phyloP scores from a whole-genome alignment of 2,113 vertebrate species.

The Seriola quinqueradiata region DNA sequence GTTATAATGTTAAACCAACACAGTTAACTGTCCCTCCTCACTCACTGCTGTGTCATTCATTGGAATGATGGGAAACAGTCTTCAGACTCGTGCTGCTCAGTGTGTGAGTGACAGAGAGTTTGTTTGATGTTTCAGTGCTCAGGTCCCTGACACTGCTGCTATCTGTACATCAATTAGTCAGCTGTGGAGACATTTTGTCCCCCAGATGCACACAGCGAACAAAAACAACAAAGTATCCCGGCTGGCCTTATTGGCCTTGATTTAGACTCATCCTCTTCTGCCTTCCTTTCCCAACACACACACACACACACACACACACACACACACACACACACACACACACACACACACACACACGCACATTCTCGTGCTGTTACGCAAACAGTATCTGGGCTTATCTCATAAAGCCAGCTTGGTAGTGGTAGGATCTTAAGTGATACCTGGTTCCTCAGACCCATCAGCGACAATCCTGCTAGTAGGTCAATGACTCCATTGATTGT shows the following conservation, averaged over 20 bases:
- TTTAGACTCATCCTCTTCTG: conserved; percentile 1
- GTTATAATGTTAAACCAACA: neutral
- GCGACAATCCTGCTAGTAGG: no score
- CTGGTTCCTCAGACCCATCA: no score
- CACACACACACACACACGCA: neutral
- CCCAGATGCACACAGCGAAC: conserved; percentile 56
- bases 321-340: neutral
- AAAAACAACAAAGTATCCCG: conserved; percentile 62
- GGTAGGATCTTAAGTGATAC: neutral
- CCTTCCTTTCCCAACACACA: neutral
- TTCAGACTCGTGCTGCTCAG: neutral
- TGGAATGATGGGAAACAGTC: neutral
- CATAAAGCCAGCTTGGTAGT: neutral
- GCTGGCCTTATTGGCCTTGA: conserved; percentile 71
- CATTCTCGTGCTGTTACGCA: neutral
- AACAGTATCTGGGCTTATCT: neutral
- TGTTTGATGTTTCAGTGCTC: conserved; percentile 24
- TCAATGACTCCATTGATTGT: no score
- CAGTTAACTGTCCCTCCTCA: neutral
- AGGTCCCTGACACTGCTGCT: conserved; percentile 73
- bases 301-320: neutral
- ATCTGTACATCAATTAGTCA: conserved; percentile 66
- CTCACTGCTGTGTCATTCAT: neutral
- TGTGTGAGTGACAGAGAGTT: neutral
- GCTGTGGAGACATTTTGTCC: conserved; percentile 76